Conservation (phyloP, 2,113 vertebrate genomes). For the Crotalus horridus region DNA sequence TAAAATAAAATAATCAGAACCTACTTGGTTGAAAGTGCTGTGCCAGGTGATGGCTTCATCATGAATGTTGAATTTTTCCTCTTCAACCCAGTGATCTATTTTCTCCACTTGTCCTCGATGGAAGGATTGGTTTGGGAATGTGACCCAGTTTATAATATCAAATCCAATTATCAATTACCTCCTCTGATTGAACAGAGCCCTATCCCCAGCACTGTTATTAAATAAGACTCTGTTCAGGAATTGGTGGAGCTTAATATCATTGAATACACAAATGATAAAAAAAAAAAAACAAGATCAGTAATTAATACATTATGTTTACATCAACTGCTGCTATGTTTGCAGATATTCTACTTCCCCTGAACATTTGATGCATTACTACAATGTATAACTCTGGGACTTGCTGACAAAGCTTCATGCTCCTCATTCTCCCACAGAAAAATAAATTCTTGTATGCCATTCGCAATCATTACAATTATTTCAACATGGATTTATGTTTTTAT, state of each 20-base stretch:
- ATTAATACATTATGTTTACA: neutral
- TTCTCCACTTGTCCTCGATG: neutral
- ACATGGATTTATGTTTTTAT: too few relatives aligned
- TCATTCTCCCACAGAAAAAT: too few relatives aligned
- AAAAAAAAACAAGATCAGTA: too few relatives aligned
- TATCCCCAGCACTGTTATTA: neutral
- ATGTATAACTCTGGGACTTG: too few relatives aligned
- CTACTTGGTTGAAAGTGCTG: neutral
- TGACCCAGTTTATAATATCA: neutral
- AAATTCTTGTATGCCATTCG: too few relatives aligned
- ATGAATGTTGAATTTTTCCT: neutral
- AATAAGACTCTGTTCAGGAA: neutral
- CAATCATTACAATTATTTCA: too few relatives aligned
- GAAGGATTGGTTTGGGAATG: neutral
- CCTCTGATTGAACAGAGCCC: neutral
- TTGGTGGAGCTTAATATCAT: neutral
- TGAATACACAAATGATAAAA: too few relatives aligned
- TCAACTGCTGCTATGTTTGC: neutral
- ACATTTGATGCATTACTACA: neutral
- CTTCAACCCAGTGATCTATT: neutral
- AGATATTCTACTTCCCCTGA: neutral
- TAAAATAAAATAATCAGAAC: neutral
- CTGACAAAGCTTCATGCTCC: too few relatives aligned
- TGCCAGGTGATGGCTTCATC: neutral
- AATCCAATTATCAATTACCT: neutral